Base-by-base conservation (phyloP, 92 coral and sea anemone species). In the Bergia puertoricense region DNA sequence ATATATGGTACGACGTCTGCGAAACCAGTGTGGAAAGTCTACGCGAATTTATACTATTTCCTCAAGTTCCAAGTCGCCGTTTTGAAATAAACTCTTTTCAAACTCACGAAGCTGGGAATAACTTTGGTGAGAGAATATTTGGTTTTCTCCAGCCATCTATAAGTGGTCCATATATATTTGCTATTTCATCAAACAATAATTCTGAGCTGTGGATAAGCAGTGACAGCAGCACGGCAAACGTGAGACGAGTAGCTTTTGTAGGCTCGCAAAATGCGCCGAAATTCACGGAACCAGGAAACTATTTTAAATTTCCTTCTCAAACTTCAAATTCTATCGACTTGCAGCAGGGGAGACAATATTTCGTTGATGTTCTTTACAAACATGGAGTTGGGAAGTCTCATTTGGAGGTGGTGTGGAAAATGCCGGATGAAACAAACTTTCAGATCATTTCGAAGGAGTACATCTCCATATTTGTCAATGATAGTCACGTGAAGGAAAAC, bases 201-300 rank as follows among this genome's bases (percentile, higher is more conserved):
- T 95, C 99, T 8, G 99, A 97, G 81, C 89, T 97, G 46, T 94
- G 99, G 98, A 75, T 97, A 62, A 97, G 98, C 74, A 75, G 86
- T 57, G 95, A 93, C 79, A 91, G 82, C 39, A 76, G 81, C 6
- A 84, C 91, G 57, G 79, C 30, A 50, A 94, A 94, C 77, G 44
- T 79, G 40, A 92, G 88, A 79, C 88, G 83, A 57, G 89, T 97
- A 62, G 98, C 98, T 5, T 95, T 45, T 74, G 82, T 97, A 8
- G 94, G 94, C 11, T 86, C 89, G 6, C 85, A 66, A 20, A 90
- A 92, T 40, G 79, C 72, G 41, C 74, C 73, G 11, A 88, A 75
- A 7, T 38, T 72, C 4, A 73, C 93, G 4, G 82, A 89, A 30
- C 83, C 89, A 69, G 91, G 93, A 18, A 86, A 90, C 11, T 94